Base-by-base conservation (phyloP, 64 coral and sea anemone species). In the Porites australiensis region DNA sequence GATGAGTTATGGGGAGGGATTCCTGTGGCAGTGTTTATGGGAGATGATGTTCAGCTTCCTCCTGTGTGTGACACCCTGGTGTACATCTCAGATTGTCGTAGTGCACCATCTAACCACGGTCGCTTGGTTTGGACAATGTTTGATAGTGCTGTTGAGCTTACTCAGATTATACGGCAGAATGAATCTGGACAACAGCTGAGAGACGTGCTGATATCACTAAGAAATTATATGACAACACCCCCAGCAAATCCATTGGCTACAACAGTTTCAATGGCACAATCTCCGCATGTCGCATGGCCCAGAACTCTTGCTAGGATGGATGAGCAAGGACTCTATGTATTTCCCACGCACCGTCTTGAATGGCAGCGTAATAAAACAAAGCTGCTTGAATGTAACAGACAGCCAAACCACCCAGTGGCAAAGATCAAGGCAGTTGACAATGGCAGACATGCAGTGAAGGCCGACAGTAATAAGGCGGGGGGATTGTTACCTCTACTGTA, bases 251-350 rank as follows among this genome's bases (percentile, higher is more conserved):
- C 69, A 74, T 48, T 75, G 86, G 86, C 86, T 88, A 60, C 86
- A 88, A 44, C 48, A 88, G 70, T 88, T 88, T 71, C 86, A 88
- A 70, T 88, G 86, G 86, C 65, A 75, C 58, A 88, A 88, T 60
- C 70, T 88, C 13, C 68, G 51, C 22, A 23, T 44, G 53, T 72
- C 44, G 13, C 87, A 89, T 89, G 77, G 77, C 54, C 53, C 1
- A 9, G 87, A 72, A 8, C 88, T 90, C 8, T 80, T 7, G 1
- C 10, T n/a, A 90, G 88, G 49, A 90, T 90, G 88, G 88, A 90
- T 68, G 75, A 90, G 10, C 75, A 90, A 79, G 88, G 88, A 0
- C 63, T 12, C 0, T 37, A 37, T 1, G 27, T 37, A 37, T 90
- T 81, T 23, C 88, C 75, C 9, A 90, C 88, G 14, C 64, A 90